Evolutionary conservation across 2,113 vertebrate genomes (phyloP).

Genomic region (Phrynosoma blainvillii): DNA sequence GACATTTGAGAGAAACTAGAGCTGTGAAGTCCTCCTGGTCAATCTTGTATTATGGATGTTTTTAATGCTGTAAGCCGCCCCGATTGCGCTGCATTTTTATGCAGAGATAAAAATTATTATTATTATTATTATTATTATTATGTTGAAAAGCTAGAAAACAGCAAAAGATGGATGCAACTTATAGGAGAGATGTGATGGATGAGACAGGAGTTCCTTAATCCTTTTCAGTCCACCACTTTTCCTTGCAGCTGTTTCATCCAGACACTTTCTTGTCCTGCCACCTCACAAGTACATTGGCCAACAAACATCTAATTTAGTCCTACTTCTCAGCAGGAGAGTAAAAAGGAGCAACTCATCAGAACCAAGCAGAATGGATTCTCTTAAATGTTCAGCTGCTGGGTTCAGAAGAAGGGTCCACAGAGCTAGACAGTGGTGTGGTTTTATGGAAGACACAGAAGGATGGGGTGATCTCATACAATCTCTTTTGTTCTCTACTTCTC

Average conservation of each 20-base stretch:
- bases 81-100: too few species aligned
- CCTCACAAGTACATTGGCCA: not conserved
- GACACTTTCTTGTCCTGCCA: not conserved
- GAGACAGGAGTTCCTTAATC: not conserved
- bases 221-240: not conserved
- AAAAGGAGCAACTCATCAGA: not conserved
- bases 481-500: slow-evolving; percentile 25
- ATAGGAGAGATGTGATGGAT: not conserved
- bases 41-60: too few species aligned
- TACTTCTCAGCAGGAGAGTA: not conserved
- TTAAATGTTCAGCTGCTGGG: not conserved
- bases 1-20: not conserved
- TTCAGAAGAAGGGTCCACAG: not conserved
- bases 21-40: too few species aligned
- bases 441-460: not conserved
- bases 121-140: too few species aligned
- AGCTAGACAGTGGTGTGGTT: not conserved
- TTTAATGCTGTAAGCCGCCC: too few species aligned
- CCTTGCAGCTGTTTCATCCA: not conserved
- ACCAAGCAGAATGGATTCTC: not conserved
- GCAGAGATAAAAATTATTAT: too few species aligned
- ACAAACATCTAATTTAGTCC: not conserved
- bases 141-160: not conserved
- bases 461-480: not conserved
- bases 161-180: not conserved